phyloP scores from a whole-genome alignment of 2,888 invertebrate species.

The Melieria crassipennis region DNA sequence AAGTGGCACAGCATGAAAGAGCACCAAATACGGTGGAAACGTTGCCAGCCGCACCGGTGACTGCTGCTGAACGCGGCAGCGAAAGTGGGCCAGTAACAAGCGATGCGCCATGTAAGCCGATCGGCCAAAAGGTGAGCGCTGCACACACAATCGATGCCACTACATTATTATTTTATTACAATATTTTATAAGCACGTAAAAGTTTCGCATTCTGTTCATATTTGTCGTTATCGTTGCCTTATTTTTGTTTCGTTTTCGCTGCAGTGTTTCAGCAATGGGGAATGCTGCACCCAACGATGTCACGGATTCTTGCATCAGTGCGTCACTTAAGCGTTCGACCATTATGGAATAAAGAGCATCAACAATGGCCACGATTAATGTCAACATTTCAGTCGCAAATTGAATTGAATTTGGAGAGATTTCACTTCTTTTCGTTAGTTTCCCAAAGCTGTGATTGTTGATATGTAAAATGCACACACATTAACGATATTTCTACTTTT shows the following conservation, averaged over 20 bases:
- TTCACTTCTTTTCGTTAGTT: too few species aligned
- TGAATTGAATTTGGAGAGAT: too few species aligned
- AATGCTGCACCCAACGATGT: conserved; percentile 60
- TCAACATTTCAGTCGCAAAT: too few species aligned
- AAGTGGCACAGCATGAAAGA: not conserved
- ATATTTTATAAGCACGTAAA: too few species aligned
- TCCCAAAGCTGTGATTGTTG: too few species aligned
- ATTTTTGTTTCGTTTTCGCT: too few species aligned
- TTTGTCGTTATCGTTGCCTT: too few species aligned
- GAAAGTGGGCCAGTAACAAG: not conserved
- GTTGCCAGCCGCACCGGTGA: not conserved
- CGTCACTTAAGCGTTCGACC: conserved; percentile 51
- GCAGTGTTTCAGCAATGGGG: conserved; percentile 53
- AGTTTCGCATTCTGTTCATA: too few species aligned
- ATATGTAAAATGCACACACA: too few species aligned
- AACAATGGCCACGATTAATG: not conserved
- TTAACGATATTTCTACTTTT: too few species aligned
- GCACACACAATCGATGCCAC: not conserved
- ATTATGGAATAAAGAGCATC: not conserved
- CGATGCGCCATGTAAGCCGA: conserved; percentile 39
- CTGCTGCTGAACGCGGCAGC: conserved; percentile 4
- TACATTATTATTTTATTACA: too few species aligned
- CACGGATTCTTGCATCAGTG: conserved; percentile 61
- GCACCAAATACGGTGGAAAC: not conserved
- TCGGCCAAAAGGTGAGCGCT: conserved; percentile 47